Evolutionary conservation across 2,888 invertebrate species (phyloP), one percentile per base, ranked within the genome.

Genomic region (Acronicta psi): DNA sequence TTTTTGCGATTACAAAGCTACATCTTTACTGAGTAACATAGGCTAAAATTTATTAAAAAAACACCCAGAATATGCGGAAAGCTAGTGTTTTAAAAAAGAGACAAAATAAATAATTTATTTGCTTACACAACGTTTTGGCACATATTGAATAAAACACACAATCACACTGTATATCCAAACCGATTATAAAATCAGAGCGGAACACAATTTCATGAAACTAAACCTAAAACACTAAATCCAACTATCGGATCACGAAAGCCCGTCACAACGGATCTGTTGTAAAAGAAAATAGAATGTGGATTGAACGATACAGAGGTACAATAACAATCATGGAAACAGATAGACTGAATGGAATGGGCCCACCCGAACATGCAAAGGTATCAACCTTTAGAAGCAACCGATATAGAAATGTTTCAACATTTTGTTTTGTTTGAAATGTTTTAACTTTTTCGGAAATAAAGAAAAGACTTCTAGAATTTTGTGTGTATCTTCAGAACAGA

Each of bases 281-380:
- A 61, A 64, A 68, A 61, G 64, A 58, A 70, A 73, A 70, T 60
- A 72, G 63, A 70, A 73, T 70, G 41, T 55, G 59, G 51, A 63
- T 62, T 45, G 64, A 46, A 59, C 66, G 72, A 58, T 78, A 79
- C 74, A 75, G 75, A 76, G 78, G 82, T 77, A 79, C 83, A 85
- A 88, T 87, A 88, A 86, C 84, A 84, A 86, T 87, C 84, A 86
- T 80, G 79, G 75, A 58, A 80, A 76, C 79, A 80, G 80, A 86
- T 82, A 82, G 71, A 73, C 63, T 50, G 65, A 54, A 75, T 65
- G 62, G 73, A 76, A 79, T 70, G 65, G 75, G 72, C 23, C 44
- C 59, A 61, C 54, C 65, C 50, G 61, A 75, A 68, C 72, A 61
- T 64, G 57, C 58, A 62, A 64, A 62, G 50, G 69, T 69, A 70